Conservation (phyloP, 2,797 vertebrate species). For the Liparis tanakae region DNA sequence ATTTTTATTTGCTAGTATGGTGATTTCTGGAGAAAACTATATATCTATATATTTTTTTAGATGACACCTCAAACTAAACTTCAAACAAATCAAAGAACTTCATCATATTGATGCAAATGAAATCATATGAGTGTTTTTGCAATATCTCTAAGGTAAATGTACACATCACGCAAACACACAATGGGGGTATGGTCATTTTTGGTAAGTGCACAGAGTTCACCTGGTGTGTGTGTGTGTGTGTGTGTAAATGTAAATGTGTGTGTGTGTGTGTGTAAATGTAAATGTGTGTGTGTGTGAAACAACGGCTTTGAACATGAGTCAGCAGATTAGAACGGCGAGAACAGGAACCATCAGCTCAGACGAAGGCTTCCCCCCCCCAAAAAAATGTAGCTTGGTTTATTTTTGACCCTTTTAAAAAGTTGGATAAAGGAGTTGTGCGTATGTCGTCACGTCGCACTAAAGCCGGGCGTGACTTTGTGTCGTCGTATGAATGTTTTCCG, state of each 20-base stretch:
- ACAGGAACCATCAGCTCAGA: background rate
- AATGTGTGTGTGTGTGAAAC: conserved; percentile 20
- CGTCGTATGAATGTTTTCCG: conserved; percentile 39
- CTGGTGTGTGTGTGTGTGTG: conserved; percentile 8
- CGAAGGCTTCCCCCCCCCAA: background rate
- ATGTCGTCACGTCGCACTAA: background rate
- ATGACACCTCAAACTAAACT: conserved; percentile 11
- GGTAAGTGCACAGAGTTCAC: conserved; percentile 15
- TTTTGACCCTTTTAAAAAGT: background rate
- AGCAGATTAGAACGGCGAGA: conserved; percentile 19
- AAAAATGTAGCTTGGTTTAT: conserved; percentile 1
- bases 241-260: background rate
- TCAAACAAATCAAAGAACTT: conserved; percentile 6
- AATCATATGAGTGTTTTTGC: conserved; percentile 9
- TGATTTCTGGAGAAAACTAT: background rate
- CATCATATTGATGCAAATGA: conserved; percentile 20
- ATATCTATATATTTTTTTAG: background rate
- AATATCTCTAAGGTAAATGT: background rate
- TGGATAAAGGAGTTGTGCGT: background rate
- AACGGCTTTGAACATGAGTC: conserved; percentile 28
- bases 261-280: no score
- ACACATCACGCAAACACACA: background rate
- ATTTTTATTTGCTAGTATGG: conserved; percentile 5
- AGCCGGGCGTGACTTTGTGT: background rate
- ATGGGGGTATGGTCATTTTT: background rate